phyloP scores from a whole-genome alignment of 2,888 invertebrate species.

The Catocala fraxini region DNA sequence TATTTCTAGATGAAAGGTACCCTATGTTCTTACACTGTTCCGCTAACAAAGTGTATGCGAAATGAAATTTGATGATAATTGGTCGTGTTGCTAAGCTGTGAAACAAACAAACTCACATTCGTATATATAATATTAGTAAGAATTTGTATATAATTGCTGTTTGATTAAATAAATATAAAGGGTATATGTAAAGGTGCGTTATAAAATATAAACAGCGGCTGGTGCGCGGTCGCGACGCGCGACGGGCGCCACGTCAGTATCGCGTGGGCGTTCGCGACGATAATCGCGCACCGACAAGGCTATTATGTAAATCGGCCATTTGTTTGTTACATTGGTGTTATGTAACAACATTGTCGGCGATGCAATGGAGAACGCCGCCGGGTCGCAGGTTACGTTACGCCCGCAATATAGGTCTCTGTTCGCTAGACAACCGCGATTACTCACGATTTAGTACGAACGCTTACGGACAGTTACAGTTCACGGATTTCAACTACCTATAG shows the following conservation, averaged over 20 bases:
- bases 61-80: no score
- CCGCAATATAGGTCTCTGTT: conserved; percentile 55
- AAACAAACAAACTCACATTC: no score
- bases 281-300: conserved; percentile 76
- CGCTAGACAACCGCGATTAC: conserved; percentile 19
- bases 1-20: no score
- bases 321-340: conserved; percentile 80
- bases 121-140: no score
- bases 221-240: no score
- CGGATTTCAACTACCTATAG: conserved; percentile 8
- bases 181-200: conserved; percentile 35
- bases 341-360: conserved; percentile 74
- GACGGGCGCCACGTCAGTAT: conserved; percentile 38
- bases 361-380: conserved; percentile 70
- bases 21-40: no score
- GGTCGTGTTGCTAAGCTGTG: no score
- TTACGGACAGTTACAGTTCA: conserved; percentile 18
- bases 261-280: conserved; percentile 53
- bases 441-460: conserved; percentile 27
- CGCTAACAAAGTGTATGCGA: no score
- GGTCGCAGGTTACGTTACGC: conserved; percentile 81
- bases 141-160: no score
- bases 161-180: conserved; percentile 13
- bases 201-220: conserved; percentile 37
- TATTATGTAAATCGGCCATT: conserved; percentile 83